Evolutionary conservation across 2,113 vertebrate species (phyloP).

Genomic region (Saccopteryx bilineata): DNA sequence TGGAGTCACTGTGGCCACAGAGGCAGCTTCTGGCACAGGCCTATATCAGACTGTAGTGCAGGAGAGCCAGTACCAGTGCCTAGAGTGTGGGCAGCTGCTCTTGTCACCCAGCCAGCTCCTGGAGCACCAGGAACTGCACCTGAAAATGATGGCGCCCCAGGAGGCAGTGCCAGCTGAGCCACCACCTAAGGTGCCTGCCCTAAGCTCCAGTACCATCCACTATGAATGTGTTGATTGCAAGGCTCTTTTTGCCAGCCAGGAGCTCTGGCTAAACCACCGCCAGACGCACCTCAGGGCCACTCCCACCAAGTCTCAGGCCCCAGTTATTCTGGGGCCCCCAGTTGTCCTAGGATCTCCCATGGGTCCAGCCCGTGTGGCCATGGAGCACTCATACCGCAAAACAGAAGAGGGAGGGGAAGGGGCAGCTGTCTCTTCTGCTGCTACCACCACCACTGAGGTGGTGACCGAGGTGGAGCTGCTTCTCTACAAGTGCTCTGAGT

Average conservation of each 20-base stretch:
- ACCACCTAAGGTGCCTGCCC: constrained; percentile 55
- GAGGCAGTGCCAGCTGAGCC: constrained; percentile 60
- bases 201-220: constrained; percentile 77
- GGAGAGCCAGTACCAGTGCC: constrained; percentile 86
- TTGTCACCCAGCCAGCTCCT: constrained; percentile 83
- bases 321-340: constrained; percentile 75
- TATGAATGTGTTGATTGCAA: constrained; percentile 95
- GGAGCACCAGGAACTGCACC: constrained; percentile 85
- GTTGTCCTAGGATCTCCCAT: constrained; percentile 75
- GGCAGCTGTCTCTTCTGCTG: background rate
- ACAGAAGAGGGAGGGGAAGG: constrained; percentile 77
- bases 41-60: constrained; percentile 84
- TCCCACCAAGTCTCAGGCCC: constrained; percentile 68
- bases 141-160: constrained; percentile 85
- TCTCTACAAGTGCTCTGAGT: constrained; percentile 87
- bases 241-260: constrained; percentile 91
- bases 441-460: constrained; percentile 64
- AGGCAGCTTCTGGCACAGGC: constrained; percentile 80
- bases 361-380: constrained; percentile 82
- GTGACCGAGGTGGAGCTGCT: constrained; percentile 85
- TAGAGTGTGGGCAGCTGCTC: constrained; percentile 87
- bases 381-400: constrained; percentile 87
- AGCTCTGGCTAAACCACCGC: constrained; percentile 93
- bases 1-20: constrained; percentile 82
- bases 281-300: constrained; percentile 86